Conservation (phyloP, 2,113 vertebrate genomes). For the Morone chrysops region DNA sequence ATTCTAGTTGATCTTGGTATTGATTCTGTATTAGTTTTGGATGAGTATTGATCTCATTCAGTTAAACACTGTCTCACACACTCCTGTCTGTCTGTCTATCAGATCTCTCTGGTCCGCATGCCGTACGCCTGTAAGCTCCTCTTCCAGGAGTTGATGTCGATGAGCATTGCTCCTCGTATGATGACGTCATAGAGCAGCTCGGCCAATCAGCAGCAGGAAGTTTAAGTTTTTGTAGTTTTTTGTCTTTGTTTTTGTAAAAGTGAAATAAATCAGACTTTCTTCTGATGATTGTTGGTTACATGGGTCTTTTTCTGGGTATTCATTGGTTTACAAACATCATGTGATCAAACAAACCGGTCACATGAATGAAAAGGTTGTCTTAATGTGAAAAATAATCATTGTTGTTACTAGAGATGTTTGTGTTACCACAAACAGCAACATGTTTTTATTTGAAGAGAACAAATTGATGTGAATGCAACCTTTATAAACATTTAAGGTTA, state of each 20-base stretch:
- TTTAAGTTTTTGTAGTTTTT: conserved; percentile 19
- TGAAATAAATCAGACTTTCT: conserved; percentile 56
- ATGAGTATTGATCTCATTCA: no score
- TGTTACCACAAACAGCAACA: no score
- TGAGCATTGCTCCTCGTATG: conserved; percentile 99
- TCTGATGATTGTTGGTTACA: background rate
- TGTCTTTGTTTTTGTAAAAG: conserved; percentile 34
- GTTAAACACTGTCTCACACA: background rate
- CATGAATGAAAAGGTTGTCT: no score
- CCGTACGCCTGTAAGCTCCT: conserved; percentile 98
- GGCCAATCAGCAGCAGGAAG: conserved; percentile 20
- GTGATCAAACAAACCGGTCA: background rate
- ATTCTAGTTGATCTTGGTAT: background rate
- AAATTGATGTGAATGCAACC: no score
- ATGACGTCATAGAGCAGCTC: conserved; percentile 84
- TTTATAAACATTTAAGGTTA: no score
- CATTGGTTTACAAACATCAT: background rate
- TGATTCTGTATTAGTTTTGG: background rate
- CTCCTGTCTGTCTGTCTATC: background rate
- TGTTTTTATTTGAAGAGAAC: no score
- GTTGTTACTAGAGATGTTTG: no score
- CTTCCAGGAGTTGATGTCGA: conserved; percentile 98
- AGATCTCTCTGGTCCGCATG: conserved; percentile 98
- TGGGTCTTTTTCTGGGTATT: background rate
- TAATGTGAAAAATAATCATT: no score